Evolutionary conservation across 2,797 vertebrate species (phyloP).

Genomic region (Fundulus diaphanus): DNA sequence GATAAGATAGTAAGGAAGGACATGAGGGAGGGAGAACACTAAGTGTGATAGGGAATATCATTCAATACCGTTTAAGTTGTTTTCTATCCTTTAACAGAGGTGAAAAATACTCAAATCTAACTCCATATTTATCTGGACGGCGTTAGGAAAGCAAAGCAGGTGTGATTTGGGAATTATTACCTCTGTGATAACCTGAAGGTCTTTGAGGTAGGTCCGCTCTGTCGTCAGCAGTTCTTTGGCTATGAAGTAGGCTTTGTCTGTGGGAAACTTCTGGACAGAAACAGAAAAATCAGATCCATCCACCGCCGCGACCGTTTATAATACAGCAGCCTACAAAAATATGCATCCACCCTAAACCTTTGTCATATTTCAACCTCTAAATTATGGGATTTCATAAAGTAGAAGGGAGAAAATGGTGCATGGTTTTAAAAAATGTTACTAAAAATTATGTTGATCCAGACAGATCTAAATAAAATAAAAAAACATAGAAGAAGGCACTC

Average conservation of each 20-base stretch:
- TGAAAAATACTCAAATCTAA: background rate
- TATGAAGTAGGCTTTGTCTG: constrained; percentile 96
- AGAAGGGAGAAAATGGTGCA: background rate
- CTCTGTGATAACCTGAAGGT: constrained; percentile 94
- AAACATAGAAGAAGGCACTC: too few species aligned
- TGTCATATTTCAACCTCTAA: too few species aligned
- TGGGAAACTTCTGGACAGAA: constrained; percentile 89
- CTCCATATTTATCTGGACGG: background rate
- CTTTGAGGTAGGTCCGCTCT: constrained; percentile 95
- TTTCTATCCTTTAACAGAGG: background rate
- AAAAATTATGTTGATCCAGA: too few species aligned
- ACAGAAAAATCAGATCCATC: constrained; percentile 34
- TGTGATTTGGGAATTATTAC: constrained; percentile 69
- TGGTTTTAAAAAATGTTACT: background rate
- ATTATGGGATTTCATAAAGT: too few species aligned
- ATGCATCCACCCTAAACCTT: background rate
- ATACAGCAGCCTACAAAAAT: background rate
- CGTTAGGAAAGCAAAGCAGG: background rate
- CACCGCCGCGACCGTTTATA: background rate
- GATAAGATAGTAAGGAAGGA: background rate
- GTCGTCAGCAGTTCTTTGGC: constrained; percentile 95
- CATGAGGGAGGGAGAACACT: too few species aligned
- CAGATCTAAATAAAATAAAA: too few species aligned
- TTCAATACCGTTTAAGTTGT: too few species aligned
- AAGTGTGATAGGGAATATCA: too few species aligned